Percentiles rank a stretch among this genome's conserved stretches.
Evolutionary conservation across 2,113 vertebrate species (phyloP).

Genomic region (Sitta europaea): DNA sequence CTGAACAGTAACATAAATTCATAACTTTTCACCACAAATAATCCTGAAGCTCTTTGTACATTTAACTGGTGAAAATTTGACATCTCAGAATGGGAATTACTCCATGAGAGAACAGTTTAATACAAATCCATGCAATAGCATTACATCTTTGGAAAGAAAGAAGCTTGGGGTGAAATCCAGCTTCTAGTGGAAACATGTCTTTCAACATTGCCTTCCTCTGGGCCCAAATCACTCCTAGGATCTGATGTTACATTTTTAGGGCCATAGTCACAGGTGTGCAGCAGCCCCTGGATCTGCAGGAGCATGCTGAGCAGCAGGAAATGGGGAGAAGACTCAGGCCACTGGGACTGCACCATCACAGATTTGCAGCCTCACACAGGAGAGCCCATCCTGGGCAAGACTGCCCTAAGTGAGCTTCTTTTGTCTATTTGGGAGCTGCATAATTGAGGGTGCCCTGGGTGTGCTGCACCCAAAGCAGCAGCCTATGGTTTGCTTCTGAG

Average conservation of each 20-base stretch:
- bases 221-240: background rate
- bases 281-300: background rate
- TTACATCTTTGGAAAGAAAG: background rate
- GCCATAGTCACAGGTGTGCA: rapidly evolving
- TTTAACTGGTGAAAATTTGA: background rate
- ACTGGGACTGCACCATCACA: too few species aligned
- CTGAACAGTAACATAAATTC: background rate
- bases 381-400: background rate
- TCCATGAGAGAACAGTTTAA: background rate
- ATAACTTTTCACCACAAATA: background rate
- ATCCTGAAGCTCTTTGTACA: background rate
- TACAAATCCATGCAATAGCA: background rate
- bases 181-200: background rate
- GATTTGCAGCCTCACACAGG: background rate
- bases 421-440: too few species aligned
- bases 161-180: background rate
- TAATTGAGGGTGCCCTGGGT: rapidly evolving
- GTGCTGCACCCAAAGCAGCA: background rate
- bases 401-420: background rate
- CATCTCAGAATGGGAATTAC: background rate
- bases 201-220: background rate
- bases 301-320: rapidly evolving
- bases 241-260: background rate
- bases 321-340: rapidly evolving
- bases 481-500: background rate